Base-by-base conservation (phyloP, 2,797 vertebrate species). In the Melanotaenia nigrans region DNA sequence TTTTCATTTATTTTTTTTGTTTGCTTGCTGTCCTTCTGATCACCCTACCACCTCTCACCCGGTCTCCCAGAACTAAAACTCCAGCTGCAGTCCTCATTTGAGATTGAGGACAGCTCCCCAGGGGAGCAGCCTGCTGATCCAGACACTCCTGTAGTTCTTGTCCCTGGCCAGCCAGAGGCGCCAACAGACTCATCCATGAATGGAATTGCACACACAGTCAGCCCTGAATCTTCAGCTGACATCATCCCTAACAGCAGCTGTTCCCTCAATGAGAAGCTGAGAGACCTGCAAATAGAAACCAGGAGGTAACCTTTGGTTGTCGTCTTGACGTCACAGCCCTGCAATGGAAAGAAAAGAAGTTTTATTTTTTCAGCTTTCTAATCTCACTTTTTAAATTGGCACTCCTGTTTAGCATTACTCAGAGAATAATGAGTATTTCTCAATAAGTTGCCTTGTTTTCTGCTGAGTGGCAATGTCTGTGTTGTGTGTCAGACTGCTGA, bases 11-110 rank as follows among this genome's bases (percentile, higher is more conserved):
- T 1, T 25, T 59, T 18, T 54, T 40, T 45, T 2, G 35, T 33
- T 55, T 33, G 5, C 6, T n/a, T 18, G 20, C 12, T 33, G 20
- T 18, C 12, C 16, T 18, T 10, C 32, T 58, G 28, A 45, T 47
- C 18, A 7, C 47, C 20, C 20, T 22, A 3, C 20, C 7, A 49
- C 20, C 5, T n/a, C 18, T 49, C 47, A 49, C 8, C 3, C 9
- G 9, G 20, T 49, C 47, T 73, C 47, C 30, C 82, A 97, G 96
- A 95, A 59, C 90, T 94, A 54, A 94, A 94, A 65, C 83, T 95
- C 45, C 94, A 96, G 78, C 90, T 95, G 13, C 90, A 86, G 89
- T 93, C 89, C 6, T 95, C 91, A 0, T 95, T 95, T 51, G 94
- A 95, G 82, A 65, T 22, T 0, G 85, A 85, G 12, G 87, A 91